Conservation (phyloP, 2,888 invertebrate genomes). For the Macrophya annulata region DNA sequence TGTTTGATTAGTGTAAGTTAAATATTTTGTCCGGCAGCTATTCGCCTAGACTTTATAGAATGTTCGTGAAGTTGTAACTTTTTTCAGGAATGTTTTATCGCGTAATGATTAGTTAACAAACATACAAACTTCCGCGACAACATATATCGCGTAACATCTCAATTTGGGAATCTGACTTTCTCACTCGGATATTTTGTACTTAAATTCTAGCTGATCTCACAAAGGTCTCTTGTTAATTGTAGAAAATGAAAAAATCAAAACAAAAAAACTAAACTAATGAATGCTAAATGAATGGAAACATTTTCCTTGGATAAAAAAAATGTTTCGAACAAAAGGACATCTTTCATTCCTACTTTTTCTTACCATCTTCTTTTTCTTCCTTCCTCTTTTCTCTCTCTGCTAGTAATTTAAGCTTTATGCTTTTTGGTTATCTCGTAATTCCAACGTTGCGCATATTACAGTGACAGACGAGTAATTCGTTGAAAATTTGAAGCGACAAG, state of each 20-base stretch:
- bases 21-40: neutral
- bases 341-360: neutral
- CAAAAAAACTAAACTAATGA: neutral
- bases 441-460: neutral
- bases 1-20: neutral
- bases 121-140: neutral
- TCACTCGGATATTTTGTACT: neutral
- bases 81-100: conserved; percentile 32
- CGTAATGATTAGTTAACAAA: conserved; percentile 35
- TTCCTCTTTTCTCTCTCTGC: neutral
- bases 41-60: conserved; percentile 10
- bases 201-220: neutral
- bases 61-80: neutral
- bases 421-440: neutral
- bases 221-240: neutral
- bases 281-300: neutral
- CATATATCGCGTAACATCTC: conserved; percentile 21
- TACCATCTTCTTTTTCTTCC: neutral
- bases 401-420: neutral
- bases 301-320: neutral
- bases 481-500: neutral
- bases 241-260: neutral
- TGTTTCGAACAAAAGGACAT: neutral
- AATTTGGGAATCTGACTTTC: conserved; percentile 30
- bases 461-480: neutral